Percentiles rank a stretch among this genome's conserved stretches.
These are phyloP conservation scores for Hyppa rectilinea DNA, from an alignment of 2,888 invertebrate genomes.

Conservation along the genomic window DNA sequence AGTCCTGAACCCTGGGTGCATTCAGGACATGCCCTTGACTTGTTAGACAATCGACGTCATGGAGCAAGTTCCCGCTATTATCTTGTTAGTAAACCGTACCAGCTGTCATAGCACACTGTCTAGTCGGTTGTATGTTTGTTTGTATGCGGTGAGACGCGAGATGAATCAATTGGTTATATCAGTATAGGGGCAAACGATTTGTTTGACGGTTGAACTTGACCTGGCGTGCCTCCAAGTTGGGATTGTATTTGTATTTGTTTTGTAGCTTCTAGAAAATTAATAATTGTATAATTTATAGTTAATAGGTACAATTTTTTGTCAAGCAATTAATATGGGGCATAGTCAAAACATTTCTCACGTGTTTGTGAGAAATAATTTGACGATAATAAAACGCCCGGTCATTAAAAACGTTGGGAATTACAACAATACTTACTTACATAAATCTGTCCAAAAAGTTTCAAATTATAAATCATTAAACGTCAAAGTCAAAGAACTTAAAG, in stretches of 20 bases:
- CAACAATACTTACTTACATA: too few relatives aligned
- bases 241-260: conserved; percentile 2
- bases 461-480: conserved; percentile 12
- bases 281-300: background rate
- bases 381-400: background rate
- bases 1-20: conserved; percentile 10
- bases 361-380: background rate
- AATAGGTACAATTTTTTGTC: too few relatives aligned
- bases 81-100: conserved; percentile 57
- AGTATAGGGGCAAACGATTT: conserved; percentile 29
- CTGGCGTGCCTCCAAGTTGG: conserved; percentile 7
- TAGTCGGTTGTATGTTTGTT: conserved; percentile 39
- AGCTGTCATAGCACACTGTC: conserved; percentile 60
- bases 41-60: conserved; percentile 16
- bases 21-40: conserved; percentile 42
- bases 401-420: background rate
- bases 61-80: conserved; percentile 34
- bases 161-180: conserved; percentile 49
- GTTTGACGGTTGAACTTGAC: conserved; percentile 51
- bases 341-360: too few relatives aligned
- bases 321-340: background rate
- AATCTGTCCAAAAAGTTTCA: background rate
- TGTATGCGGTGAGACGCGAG: conserved; percentile 15
- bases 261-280: background rate
- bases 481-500: conserved; percentile 7